Percentiles rank a stretch among this genome's conserved stretches.
Conservation (phyloP, 2,797 vertebrate genomes). For the Chiroxiphia lanceolata region DNA sequence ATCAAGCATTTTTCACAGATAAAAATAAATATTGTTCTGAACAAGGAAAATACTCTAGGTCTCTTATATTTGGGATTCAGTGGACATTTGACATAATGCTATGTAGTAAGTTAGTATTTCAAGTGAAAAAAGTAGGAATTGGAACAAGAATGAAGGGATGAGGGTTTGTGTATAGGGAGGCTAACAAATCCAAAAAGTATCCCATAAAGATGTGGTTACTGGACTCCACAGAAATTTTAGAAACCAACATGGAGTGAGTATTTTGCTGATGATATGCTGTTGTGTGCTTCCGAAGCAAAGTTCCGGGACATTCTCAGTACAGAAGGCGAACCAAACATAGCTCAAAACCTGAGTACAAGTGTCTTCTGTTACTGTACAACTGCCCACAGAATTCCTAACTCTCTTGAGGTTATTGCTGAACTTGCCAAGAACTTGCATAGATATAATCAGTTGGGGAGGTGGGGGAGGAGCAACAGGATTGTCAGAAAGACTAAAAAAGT, state of each 20-base stretch:
- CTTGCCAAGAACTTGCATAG: neutral
- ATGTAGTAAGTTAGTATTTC: neutral
- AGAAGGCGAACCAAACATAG: neutral
- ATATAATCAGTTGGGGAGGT: rapidly evolving
- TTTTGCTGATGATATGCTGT: neutral
- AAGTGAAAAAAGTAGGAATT: neutral
- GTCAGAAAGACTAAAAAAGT: neutral
- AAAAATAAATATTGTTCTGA: neutral
- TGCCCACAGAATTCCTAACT: neutral
- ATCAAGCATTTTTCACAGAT: neutral
- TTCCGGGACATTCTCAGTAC: neutral
- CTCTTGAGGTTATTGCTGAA: neutral
- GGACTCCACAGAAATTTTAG: neutral
- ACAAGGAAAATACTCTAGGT: neutral
- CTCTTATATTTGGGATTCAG: neutral
- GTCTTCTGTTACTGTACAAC: neutral
- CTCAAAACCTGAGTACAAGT: neutral
- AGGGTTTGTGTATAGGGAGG: neutral
- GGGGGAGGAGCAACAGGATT: rapidly evolving
- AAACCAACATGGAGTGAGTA: neutral
- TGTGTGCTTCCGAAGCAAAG: neutral
- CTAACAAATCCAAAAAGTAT: neutral
- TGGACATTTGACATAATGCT: neutral
- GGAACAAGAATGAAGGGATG: neutral
- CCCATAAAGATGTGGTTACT: neutral